Conservation (phyloP, 2,113 vertebrate species). For the Megalops atlanticus region DNA sequence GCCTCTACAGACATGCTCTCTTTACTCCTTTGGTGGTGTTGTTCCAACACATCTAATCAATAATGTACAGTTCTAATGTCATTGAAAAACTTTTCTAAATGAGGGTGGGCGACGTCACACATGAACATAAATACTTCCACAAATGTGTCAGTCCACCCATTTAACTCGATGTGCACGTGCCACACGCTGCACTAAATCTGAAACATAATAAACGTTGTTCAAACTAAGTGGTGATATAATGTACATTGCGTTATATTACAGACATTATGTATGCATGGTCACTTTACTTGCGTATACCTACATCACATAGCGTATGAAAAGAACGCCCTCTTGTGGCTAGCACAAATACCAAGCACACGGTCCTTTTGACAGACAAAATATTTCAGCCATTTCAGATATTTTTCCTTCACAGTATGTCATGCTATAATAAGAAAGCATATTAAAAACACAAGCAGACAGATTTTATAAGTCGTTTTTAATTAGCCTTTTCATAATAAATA, state of each 20-base stretch:
- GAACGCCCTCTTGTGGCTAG: not conserved
- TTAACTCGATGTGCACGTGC: not conserved
- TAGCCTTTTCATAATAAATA: slow-evolving; percentile 46
- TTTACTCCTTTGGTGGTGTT: no score
- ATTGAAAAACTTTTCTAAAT: no score
- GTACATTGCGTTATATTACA: not conserved
- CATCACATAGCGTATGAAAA: not conserved
- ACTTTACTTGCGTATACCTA: not conserved
- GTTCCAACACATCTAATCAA: no score
- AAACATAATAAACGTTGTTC: no score
- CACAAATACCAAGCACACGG: not conserved
- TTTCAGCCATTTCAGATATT: no score
- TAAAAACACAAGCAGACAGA: not conserved
- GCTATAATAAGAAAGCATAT: not conserved
- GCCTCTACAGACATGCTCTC: no score
- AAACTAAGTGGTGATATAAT: no score
- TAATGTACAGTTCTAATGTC: no score
- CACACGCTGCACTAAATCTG: not conserved
- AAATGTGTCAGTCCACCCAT: no score
- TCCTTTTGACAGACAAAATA: not conserved
- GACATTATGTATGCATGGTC: not conserved
- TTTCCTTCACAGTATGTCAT: no score
- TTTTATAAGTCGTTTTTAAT: slow-evolving; percentile 33
- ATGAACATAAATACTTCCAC: no score
- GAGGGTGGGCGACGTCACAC: no score